Evolutionary conservation across 1,140 invertebrate species (phyloP).

Genomic region (Orchesella cincta): DNA sequence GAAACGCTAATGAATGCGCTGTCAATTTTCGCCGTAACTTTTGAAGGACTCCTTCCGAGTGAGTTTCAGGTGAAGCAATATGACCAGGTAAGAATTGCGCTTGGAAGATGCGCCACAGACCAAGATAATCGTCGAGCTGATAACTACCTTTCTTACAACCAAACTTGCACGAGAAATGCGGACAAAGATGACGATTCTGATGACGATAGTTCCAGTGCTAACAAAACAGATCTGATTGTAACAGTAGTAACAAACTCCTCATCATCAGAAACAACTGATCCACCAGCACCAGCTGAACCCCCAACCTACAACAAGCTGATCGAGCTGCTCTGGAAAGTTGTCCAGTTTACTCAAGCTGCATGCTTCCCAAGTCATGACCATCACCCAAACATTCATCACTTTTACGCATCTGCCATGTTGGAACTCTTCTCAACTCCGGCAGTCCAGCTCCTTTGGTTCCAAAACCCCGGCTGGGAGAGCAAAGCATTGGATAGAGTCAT

Average conservation of each 20-base stretch:
- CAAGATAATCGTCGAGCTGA: neutral
- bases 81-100: neutral
- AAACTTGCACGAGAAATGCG: too few relatives aligned
- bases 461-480: neutral
- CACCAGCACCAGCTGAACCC: neutral
- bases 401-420: neutral
- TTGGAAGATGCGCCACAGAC: neutral
- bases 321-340: constrained; percentile 1
- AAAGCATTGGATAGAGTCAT: neutral
- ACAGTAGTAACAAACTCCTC: neutral
- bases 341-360: neutral
- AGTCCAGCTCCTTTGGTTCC: neutral
- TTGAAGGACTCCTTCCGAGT: neutral
- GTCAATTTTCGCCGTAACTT: neutral
- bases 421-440: neutral
- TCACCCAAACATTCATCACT: neutral
- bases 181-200: too few relatives aligned
- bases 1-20: neutral
- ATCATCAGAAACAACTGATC: neutral
- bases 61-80: neutral
- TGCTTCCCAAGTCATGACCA: neutral
- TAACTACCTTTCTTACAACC: neutral
- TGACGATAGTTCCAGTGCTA: neutral
- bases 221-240: neutral
- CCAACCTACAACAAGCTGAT: neutral